These are phyloP conservation scores for Caenorhabditis becei DNA, from an alignment of 2,888 invertebrate species.

Conservation along the genomic window DNA sequence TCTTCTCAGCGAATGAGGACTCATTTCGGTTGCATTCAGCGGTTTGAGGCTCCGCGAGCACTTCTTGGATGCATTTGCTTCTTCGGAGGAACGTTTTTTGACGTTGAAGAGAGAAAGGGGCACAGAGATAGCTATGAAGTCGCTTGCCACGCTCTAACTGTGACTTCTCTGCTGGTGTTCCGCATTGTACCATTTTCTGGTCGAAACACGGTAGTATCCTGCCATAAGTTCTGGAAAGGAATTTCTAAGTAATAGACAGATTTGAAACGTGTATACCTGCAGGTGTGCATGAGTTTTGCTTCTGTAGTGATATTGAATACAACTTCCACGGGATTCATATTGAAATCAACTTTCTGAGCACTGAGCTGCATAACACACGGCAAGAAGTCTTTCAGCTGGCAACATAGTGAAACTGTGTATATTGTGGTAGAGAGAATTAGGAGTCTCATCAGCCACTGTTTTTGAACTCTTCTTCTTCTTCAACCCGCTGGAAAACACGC, in stretches of 20 bases:
- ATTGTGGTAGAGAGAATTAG: conserved; percentile 35
- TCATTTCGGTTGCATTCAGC: conserved; percentile 51
- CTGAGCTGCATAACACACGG: conserved; percentile 71
- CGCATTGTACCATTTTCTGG: conserved; percentile 67
- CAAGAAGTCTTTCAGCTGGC: conserved; percentile 69
- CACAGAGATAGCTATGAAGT: conserved; percentile 65
- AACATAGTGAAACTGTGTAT: conserved; percentile 57
- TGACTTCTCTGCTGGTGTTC: conserved; percentile 62
- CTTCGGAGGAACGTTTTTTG: conserved; percentile 63
- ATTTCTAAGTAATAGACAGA: neutral
- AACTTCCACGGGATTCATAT: conserved; percentile 72
- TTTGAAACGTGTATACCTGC: conserved; percentile 58
- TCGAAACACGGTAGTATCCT: conserved; percentile 69
- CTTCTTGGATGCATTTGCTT: conserved; percentile 61
- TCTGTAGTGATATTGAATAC: conserved; percentile 72
- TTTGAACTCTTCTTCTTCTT: conserved; percentile 19
- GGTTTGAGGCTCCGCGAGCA: conserved; percentile 39
- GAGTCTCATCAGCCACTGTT: conserved; percentile 18
- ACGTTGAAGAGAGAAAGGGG: conserved; percentile 69
- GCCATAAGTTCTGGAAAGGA: conserved; percentile 63
- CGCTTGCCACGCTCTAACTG: conserved; percentile 67
- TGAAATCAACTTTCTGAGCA: conserved; percentile 70
- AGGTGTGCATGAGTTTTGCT: conserved; percentile 72
- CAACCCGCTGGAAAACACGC: conserved; percentile 47
- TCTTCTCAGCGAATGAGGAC: conserved; percentile 47